Evolutionary conservation across 2,797 vertebrate species (phyloP), one percentile per base, ranked within the genome.

Genomic region (Taeniopygia guttata): DNA sequence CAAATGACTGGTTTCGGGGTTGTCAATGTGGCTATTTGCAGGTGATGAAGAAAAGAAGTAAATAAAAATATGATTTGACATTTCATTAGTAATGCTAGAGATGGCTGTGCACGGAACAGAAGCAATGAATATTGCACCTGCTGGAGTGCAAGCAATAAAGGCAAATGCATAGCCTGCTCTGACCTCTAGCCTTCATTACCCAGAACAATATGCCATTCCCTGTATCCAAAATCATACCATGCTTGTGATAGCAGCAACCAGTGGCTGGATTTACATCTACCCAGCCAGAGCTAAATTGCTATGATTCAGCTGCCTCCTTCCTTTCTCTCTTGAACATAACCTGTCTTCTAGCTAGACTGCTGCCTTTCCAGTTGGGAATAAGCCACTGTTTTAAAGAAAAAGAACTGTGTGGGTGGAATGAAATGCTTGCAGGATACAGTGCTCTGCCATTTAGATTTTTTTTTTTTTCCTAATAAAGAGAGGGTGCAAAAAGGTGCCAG

Each of bases 301-400:
- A 70, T 96, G 94, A 96, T 96, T 96, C 95, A 96, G 83, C 94
- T 89, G 60, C 90, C 90, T 92, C 94, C 86, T 95, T 94, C 84
- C 84, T 88, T 96, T 93, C 90, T 93, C 49, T 90, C 88, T 95
- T 74, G 88, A 96, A 95, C 75, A 84, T 95, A 96, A 95, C 95
- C 93, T 93, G 93, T 96, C 94, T 96, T 87, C 90, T 93, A 90
- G 75, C 92, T 95, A 95, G 94, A 95, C 93, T 95, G 90, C 93
- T 96, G 94, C 94, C 88, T 96, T 95, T 96, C 96, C 95, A 95
- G 88, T 96, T 96, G 88, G 90, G 94, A 96, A 96, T 95, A 95
- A 95, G 94, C 90, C 92, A 95, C 90, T 49, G 45, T 87, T 96
- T 96, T 85, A 95, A 95, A 93, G 94, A 92, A 96, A 96, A 94